Conservation (phyloP, 2,797 vertebrate species). For the Triplophysa yarkandensis region DNA sequence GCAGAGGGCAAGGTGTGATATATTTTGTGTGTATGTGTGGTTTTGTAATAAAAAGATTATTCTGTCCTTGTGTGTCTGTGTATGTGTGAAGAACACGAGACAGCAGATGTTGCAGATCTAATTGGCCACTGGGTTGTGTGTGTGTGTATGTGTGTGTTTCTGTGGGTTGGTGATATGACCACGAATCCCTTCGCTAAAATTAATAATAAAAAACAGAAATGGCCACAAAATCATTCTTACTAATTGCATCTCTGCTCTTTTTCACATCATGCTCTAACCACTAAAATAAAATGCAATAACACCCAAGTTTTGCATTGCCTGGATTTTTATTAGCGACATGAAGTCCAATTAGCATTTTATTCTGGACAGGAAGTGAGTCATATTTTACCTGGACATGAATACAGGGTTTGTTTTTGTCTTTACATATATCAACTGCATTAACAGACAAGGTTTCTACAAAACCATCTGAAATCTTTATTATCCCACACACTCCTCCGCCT, state of each 20-base stretch:
- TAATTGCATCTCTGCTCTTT: slow-evolving; percentile 14
- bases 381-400: slow-evolving; percentile 26
- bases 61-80: slow-evolving; percentile 8
- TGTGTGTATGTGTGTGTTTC: slow-evolving; percentile 7
- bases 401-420: slow-evolving; percentile 31
- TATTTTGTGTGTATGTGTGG: neutral
- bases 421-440: neutral
- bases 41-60: slow-evolving; percentile 10
- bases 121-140: slow-evolving; percentile 26
- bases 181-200: slow-evolving; percentile 21
- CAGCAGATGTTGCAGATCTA: slow-evolving; percentile 39
- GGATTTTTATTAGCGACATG: neutral
- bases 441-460: slow-evolving; percentile 8
- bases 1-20: slow-evolving; percentile 18
- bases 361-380: neutral
- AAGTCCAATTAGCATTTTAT: neutral
- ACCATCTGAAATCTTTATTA: slow-evolving; percentile 32
- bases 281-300: neutral
- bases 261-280: neutral
- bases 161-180: slow-evolving; percentile 3
- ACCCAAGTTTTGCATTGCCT: neutral
- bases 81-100: slow-evolving; percentile 20
- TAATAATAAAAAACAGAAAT: slow-evolving; percentile 40
- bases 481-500: neutral
- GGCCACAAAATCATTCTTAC: slow-evolving; percentile 25